Conservation (phyloP, 2,113 vertebrate genomes). For the Rhinolophus ferrumequinum region DNA sequence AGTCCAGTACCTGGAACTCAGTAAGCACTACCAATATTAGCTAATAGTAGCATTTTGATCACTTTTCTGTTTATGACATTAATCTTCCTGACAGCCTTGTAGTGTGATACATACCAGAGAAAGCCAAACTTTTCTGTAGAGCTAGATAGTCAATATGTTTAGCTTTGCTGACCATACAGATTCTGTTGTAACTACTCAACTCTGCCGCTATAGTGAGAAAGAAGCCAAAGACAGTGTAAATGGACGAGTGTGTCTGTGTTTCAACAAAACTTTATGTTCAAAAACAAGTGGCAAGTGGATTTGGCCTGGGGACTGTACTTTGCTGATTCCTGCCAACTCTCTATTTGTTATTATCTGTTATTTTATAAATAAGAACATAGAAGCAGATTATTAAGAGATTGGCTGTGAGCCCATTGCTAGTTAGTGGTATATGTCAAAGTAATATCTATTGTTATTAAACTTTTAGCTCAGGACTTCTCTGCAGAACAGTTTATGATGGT, state of each 20-base stretch:
- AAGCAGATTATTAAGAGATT: neutral
- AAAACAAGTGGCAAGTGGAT: neutral
- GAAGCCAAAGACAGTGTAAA: neutral
- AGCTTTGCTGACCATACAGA: neutral
- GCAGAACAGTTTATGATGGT: neutral
- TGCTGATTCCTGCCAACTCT: neutral
- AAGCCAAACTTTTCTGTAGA: neutral
- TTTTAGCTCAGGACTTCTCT: neutral
- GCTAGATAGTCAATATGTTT: neutral
- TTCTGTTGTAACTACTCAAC: neutral
- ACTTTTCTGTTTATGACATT: constrained; percentile 19
- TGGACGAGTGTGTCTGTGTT: neutral
- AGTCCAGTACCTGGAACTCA: neutral
- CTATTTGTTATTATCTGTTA: neutral
- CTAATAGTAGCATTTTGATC: neutral
- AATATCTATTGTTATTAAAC: neutral
- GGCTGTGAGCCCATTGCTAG: neutral
- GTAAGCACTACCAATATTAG: neutral
- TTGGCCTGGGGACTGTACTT: neutral
- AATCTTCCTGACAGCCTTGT: neutral
- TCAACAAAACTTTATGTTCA: neutral
- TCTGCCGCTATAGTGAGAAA: neutral
- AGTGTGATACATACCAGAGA: neutral
- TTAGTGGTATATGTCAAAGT: neutral
- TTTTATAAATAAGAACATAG: neutral